Evolutionary conservation across 2,888 invertebrate species (phyloP).

Genomic region (Scrobipalpa atriplicella): DNA sequence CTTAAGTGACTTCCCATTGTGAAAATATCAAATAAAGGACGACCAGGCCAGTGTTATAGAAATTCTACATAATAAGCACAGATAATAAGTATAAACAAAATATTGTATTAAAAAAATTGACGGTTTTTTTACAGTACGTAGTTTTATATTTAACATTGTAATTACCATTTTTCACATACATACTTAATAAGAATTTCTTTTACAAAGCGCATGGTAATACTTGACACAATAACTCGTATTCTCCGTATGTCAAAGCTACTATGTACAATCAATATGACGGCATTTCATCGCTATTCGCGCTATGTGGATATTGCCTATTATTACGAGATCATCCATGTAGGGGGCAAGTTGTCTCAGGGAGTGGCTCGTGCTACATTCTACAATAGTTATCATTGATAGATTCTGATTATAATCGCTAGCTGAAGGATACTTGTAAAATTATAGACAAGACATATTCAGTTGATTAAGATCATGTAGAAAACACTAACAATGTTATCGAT

Average conservation of each 20-base stretch:
- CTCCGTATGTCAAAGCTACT: not conserved
- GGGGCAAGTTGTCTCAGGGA: not conserved
- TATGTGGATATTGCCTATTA: constrained; percentile 1
- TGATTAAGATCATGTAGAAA: no score
- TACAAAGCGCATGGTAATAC: not conserved
- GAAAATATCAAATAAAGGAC: not conserved
- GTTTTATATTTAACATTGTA: no score
- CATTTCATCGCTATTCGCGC: not conserved
- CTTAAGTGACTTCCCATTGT: not conserved
- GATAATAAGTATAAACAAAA: no score
- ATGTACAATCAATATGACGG: not conserved
- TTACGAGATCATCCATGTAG: not conserved
- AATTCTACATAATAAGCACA: no score
- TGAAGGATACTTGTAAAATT: no score
- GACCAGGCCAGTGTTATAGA: not conserved
- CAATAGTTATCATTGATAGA: no score
- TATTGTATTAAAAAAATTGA: no score
- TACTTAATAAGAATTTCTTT: not conserved
- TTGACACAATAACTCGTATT: not conserved
- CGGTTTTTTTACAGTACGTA: no score
- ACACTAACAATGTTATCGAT: no score
- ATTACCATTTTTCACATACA: not conserved
- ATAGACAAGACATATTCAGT: no score
- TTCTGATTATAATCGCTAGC: no score
- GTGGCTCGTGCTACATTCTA: no score